Percentiles rank a stretch among this genome's conserved stretches.
phyloP scores from a whole-genome alignment of 2,797 vertebrate species.

The Oreonectes daqikongensis region DNA sequence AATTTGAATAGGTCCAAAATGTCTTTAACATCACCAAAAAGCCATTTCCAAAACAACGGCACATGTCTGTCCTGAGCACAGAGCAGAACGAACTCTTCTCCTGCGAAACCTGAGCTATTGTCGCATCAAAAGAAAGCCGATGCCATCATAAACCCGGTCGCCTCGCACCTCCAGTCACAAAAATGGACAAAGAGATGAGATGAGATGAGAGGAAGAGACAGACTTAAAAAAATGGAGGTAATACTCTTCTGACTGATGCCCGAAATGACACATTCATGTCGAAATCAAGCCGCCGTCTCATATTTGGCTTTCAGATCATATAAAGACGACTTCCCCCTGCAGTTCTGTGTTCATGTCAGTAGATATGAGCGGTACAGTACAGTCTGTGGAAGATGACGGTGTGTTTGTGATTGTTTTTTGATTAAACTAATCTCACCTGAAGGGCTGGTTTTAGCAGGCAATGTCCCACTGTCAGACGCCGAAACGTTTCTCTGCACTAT shows the following conservation, averaged over 20 bases:
- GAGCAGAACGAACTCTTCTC: neutral
- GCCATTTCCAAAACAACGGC: neutral
- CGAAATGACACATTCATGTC: neutral
- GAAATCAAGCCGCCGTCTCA: neutral
- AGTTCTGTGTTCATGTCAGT: slow-evolving; percentile 25
- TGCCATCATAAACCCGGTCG: slow-evolving; percentile 17
- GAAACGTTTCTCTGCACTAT: slow-evolving; percentile 28
- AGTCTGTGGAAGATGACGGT: slow-evolving; percentile 28
- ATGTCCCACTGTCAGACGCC: slow-evolving; percentile 30
- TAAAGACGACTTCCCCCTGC: slow-evolving; percentile 4
- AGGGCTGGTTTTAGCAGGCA: slow-evolving; percentile 34
- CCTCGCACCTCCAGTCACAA: neutral
- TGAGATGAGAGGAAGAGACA: neutral
- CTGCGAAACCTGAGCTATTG: slow-evolving; percentile 27
- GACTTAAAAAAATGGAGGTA: neutral
- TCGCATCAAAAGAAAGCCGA: neutral
- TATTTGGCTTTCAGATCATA: slow-evolving; percentile 19
- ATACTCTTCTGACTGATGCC: neutral
- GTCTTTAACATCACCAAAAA: neutral
- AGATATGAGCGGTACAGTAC: slow-evolving; percentile 19
- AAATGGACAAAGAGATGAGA: neutral
- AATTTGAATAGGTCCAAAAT: slow-evolving; percentile 27
- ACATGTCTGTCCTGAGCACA: neutral
- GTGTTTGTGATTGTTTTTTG: slow-evolving; percentile 42
- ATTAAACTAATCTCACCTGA: slow-evolving; percentile 45